Evolutionary conservation across 2,113 vertebrate species (phyloP), one percentile per base, ranked within the genome.

Genomic region (Petrocephalus microphthalmus): DNA sequence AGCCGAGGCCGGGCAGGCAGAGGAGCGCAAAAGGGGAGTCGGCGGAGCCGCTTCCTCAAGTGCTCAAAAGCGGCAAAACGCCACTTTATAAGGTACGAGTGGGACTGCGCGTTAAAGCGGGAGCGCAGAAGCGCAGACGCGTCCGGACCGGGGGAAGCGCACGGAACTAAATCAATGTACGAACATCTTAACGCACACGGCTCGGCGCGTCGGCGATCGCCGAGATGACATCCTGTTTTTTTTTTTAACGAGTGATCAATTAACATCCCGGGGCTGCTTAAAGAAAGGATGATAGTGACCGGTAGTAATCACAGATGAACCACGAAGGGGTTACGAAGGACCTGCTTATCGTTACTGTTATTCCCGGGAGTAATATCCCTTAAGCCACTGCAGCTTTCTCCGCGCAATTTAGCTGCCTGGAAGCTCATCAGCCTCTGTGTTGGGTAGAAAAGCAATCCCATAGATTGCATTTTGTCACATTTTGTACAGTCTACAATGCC

Each of bases 321-420:
- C 22, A n/a, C 67, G 88, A 88, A 71, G 71, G n/a, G 53, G 54
- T 60, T 57, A 88, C 2, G 54, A 54, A 47, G 54, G 74, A 88
- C 33, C 74, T 56, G 78, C 37, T 88, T 82, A 7, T 78, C 33
- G 17, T 78, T 42, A 37, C 11, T 7, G 20, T 88, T 57, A 60
- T 56, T 60, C 60, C 47, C 86, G 2, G 15, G 47, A 74, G 45
- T 67, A 57, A 45, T 83, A 83, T 83, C 81, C 49, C 81, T 83
- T 83, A 49, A 49, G 33, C 37, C 19, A 47, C 81, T 47, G 81
- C 45, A 22, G 81, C 7, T 45, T 49, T 83, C 45, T 20, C 19
- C 8, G 19, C 45, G 81, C 10, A 49, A 49, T 83, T 45, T 83
- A 37, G 37, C 74, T 47, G 37, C 15, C 81, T 83, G 81, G 47